Conservation (phyloP, 2,797 vertebrate genomes). For the Catharus ustulatus region DNA sequence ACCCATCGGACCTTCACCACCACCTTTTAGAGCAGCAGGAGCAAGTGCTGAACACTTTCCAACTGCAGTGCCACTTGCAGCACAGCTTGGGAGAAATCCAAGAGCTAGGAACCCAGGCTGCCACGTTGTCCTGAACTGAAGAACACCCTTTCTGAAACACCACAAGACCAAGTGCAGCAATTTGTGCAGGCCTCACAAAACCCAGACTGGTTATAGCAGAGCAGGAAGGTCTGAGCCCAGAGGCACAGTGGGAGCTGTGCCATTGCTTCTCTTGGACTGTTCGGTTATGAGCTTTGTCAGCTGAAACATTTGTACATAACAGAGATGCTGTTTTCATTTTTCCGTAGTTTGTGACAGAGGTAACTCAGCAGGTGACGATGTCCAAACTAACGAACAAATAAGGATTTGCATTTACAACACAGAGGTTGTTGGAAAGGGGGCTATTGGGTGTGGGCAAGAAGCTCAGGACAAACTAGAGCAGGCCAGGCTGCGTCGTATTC, state of each 20-base stretch:
- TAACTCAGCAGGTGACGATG: background rate
- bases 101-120: accelerated
- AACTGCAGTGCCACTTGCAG: background rate
- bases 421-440: background rate
- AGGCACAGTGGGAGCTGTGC: background rate
- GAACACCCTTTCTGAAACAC: background rate
- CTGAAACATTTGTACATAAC: background rate
- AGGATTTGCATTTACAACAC: background rate
- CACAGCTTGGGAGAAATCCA: background rate
- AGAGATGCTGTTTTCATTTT: background rate
- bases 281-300: background rate
- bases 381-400: accelerated
- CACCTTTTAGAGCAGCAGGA: background rate
- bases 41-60: accelerated
- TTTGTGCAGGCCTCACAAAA: background rate
- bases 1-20: accelerated
- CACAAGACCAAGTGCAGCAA: background rate
- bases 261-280: accelerated
- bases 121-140: background rate
- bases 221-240: background rate
- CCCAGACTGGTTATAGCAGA: accelerated
- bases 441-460: accelerated
- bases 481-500: accelerated
- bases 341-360: background rate
- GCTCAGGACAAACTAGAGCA: too few relatives aligned